These are phyloP conservation scores for Ondatra zibethicus DNA, from an alignment of 2,113 vertebrate species.

Conservation along the genomic window DNA sequence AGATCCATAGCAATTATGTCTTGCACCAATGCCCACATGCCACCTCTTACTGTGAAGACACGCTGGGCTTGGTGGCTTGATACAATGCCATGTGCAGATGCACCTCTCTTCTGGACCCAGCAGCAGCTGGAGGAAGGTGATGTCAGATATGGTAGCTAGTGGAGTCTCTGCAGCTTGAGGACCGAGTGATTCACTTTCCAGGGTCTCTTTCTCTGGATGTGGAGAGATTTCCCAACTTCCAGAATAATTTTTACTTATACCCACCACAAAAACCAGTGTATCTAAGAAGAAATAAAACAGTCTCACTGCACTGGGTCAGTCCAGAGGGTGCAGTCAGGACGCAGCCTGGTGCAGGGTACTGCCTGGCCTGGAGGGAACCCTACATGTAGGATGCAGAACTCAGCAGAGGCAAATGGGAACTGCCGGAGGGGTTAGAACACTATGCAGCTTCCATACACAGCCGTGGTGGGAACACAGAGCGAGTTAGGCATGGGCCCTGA, in stretches of 20 bases:
- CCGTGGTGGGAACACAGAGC: neutral
- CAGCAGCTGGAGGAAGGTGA: neutral
- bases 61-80: neutral
- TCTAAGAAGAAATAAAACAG: neutral
- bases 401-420: neutral
- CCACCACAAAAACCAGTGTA: neutral
- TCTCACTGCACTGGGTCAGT: neutral
- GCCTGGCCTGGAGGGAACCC: neutral
- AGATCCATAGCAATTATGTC: neutral
- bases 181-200: neutral
- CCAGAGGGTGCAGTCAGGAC: neutral
- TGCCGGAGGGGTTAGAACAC: too few relatives aligned
- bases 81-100: neutral
- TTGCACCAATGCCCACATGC: neutral
- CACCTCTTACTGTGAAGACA: neutral
- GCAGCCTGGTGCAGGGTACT: neutral
- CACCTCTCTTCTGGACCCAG: neutral
- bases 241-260: neutral
- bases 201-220: neutral
- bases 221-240: neutral
- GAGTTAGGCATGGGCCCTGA: neutral
- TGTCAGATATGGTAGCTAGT: neutral
- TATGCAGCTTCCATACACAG: neutral
- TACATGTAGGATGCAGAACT: neutral
- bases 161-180: too few relatives aligned